Evolutionary conservation across 1,140 invertebrate species (phyloP).

Genomic region (Eubasilissa regina): DNA sequence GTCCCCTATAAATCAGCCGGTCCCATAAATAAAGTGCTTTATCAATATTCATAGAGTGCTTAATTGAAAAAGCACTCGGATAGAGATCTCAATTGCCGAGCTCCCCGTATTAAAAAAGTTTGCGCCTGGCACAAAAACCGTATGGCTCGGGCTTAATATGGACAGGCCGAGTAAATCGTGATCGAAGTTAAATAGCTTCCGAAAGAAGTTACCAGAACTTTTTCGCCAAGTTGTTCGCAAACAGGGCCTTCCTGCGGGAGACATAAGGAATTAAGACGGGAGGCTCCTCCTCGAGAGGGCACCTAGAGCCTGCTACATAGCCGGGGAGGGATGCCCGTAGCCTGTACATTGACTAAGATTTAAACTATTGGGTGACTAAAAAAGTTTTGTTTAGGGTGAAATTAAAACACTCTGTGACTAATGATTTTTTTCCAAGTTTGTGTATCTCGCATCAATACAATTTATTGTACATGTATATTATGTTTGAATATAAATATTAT

Average conservation of each 20-base stretch:
- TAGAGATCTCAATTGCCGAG: background rate
- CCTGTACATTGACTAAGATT: no score
- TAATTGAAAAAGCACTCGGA: conserved; percentile 1
- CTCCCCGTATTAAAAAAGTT: conserved; percentile 15
- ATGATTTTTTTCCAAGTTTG: no score
- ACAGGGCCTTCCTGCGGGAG: conserved; percentile 49
- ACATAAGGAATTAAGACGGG: conserved; percentile 48
- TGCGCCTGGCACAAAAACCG: background rate
- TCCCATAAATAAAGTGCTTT: background rate
- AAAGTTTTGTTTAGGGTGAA: no score
- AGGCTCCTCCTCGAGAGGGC: conserved; percentile 5
- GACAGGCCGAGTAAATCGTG: conserved; percentile 48
- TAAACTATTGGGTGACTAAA: no score
- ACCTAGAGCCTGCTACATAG: background rate
- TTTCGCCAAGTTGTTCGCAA: conserved; percentile 51
- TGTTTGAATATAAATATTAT: no score
- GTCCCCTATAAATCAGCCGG: no score
- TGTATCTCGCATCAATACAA: no score
- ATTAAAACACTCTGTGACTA: no score
- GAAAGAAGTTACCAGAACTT: conserved; percentile 38
- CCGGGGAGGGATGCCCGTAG: no score
- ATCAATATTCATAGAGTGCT: conserved; percentile 17
- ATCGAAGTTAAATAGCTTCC: conserved; percentile 58
- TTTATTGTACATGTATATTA: no score
- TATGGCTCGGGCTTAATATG: conserved; percentile 9